Percentiles rank a stretch among this genome's conserved stretches.
phyloP scores from a whole-genome alignment of 2,113 vertebrate species.

The Hippocampus guttulatus region DNA sequence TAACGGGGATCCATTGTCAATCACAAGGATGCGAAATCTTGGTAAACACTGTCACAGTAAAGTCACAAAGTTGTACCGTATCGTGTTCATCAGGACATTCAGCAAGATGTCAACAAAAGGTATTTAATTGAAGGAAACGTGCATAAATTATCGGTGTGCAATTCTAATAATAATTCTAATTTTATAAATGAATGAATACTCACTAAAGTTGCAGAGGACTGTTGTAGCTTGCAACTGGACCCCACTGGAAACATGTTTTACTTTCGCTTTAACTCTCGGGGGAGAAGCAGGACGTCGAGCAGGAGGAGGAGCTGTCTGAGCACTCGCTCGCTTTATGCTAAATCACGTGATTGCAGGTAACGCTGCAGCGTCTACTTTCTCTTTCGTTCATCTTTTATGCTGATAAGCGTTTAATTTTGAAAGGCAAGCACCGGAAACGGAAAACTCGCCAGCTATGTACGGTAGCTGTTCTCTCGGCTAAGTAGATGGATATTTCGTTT shows the following conservation, averaged over 20 bases:
- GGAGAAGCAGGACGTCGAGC: background rate
- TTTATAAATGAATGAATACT: background rate
- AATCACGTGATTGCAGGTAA: conserved; percentile 61
- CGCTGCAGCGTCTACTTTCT: background rate
- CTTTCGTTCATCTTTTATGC: background rate
- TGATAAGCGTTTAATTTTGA: background rate
- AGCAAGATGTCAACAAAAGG: background rate
- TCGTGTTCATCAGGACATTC: background rate
- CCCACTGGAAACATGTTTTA: background rate
- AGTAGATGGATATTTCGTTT: too few relatives aligned
- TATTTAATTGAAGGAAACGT: background rate
- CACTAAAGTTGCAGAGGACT: background rate
- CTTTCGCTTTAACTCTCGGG: conserved; percentile 26
- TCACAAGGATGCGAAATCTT: background rate
- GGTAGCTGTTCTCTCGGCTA: too few relatives aligned
- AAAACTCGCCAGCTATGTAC: too few relatives aligned
- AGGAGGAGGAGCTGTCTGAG: background rate
- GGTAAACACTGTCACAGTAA: background rate
- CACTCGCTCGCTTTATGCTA: background rate
- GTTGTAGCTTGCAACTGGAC: background rate
- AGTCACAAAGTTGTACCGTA: background rate
- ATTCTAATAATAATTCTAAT: background rate
- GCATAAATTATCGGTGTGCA: background rate
- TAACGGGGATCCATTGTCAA: too few relatives aligned
- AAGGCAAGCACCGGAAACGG: background rate